Conservation (phyloP, 2,888 invertebrate species). For the Balanococcus diminutus region DNA sequence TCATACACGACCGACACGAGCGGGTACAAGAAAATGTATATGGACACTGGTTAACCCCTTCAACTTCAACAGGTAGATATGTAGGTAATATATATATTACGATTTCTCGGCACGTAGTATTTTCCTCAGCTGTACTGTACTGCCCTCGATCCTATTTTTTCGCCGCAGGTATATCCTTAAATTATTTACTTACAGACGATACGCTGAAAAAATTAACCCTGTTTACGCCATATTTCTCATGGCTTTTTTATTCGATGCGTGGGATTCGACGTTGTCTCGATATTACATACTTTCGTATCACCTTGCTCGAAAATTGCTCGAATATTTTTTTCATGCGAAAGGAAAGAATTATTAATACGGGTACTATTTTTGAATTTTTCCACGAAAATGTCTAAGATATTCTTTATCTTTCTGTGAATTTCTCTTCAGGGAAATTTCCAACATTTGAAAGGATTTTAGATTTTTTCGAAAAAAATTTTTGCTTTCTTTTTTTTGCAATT, state of each 20-base stretch:
- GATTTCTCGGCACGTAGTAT: not conserved
- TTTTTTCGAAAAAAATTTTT: too few species aligned
- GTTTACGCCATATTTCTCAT: not conserved
- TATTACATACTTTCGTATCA: not conserved
- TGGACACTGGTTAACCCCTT: not conserved
- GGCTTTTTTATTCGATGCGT: not conserved
- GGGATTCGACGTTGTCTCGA: not conserved
- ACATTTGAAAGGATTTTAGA: too few species aligned
- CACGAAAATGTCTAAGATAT: too few species aligned
- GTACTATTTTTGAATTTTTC: too few species aligned
- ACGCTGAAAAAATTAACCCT: not conserved
- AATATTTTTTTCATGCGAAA: too few species aligned
- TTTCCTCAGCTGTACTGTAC: not conserved
- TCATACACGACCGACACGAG: not conserved
- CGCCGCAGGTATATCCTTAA: not conserved
- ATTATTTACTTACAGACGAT: not conserved
- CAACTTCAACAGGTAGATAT: constrained; percentile 10
- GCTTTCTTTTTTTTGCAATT: too few species aligned
- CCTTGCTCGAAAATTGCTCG: not conserved
- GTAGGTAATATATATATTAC: not conserved
- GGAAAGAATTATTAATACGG: too few species aligned
- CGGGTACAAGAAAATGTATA: too few species aligned
- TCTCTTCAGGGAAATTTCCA: too few species aligned
- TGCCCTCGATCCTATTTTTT: not conserved
- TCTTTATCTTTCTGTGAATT: too few species aligned